Percentiles rank a stretch among this genome's conserved stretches.
Evolutionary conservation across 2,113 vertebrate genomes (phyloP).

Genomic region (Mus spicilegus): DNA sequence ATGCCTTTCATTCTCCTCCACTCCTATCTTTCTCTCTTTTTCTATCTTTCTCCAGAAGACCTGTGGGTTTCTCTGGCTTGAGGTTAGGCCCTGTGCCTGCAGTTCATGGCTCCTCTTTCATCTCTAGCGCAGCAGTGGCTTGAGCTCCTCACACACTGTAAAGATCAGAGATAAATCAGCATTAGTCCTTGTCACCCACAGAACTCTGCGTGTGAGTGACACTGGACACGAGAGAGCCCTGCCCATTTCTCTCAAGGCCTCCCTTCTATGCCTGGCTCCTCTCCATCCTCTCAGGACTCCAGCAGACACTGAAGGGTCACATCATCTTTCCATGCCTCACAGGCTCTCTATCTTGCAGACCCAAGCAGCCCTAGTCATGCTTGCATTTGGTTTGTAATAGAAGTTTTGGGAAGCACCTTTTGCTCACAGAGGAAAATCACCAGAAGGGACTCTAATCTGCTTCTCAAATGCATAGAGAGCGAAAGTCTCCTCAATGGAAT

Average conservation of each 20-base stretch:
- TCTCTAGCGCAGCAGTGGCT: background rate
- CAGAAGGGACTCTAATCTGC: background rate
- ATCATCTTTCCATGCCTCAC: background rate
- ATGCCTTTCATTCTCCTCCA: background rate
- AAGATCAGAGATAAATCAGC: background rate
- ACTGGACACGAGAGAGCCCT: background rate
- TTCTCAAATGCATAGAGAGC: conserved; percentile 7
- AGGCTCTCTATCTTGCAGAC: background rate
- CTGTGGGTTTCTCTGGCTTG: background rate
- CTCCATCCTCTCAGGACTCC: background rate
- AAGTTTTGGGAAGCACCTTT: conserved; percentile 2
- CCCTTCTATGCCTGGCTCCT: background rate
- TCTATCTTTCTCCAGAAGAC: background rate
- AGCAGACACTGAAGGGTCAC: background rate
- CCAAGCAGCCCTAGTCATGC: background rate
- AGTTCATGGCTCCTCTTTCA: background rate
- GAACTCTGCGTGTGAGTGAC: background rate
- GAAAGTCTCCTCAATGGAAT: background rate
- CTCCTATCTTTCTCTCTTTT: background rate
- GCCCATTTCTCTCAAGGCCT: background rate
- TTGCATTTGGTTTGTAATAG: background rate
- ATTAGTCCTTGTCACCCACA: background rate
- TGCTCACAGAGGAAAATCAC: background rate
- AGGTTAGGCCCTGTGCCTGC: background rate
- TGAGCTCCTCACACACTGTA: background rate